Base-by-base conservation (phyloP, 2,888 invertebrate genomes). In the Phania funesta region DNA sequence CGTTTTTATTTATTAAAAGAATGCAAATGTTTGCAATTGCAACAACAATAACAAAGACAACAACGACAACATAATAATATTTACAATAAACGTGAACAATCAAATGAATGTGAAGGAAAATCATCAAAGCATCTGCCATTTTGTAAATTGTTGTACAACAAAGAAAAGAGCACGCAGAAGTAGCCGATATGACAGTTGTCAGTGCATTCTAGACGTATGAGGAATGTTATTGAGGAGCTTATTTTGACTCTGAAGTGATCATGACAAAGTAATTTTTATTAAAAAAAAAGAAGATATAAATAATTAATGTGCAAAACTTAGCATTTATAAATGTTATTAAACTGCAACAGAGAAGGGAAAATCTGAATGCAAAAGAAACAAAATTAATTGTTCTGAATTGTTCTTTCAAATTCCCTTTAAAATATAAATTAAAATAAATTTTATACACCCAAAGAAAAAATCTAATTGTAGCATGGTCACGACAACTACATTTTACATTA, bases 1-100 rank as follows among this genome's bases (percentile, higher is more conserved):
- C 54, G 65, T 32, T 80, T 73, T 81, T 70, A 74, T 71, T 76
- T 65, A 62, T 76, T 65, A 62, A 76, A 67, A 67, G 60, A 65
- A 58, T 50, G 70, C 26, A 73, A 60, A 73, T 73, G 60, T 62
- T 58, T 70, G 60, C 18, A 24, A 58, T 22, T 52, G n/a, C 46
- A 22, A 48, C 48, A 32, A 32, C 20, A 54, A 13, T 26, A 46
- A 44, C 38, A 67, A 74, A 9, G 60, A 44, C 2, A 50, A 13
- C 13, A 62, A 65, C 16, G 46, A 29, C 5, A 56, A 48, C 32
- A 26, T 26, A 32, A 48, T 20, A 35, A 38, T 38, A 13, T 13
- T 35, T 38, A 38, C 52, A 58, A 74, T 64, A 54, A 64, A 64
- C 62, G 64, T 41, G n/a, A 41, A 52, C 60, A 74, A 46, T 64